Evolutionary conservation across 2,113 vertebrate genomes (phyloP), one percentile per base, ranked within the genome.

Genomic region (Misgurnus mizolepis): DNA sequence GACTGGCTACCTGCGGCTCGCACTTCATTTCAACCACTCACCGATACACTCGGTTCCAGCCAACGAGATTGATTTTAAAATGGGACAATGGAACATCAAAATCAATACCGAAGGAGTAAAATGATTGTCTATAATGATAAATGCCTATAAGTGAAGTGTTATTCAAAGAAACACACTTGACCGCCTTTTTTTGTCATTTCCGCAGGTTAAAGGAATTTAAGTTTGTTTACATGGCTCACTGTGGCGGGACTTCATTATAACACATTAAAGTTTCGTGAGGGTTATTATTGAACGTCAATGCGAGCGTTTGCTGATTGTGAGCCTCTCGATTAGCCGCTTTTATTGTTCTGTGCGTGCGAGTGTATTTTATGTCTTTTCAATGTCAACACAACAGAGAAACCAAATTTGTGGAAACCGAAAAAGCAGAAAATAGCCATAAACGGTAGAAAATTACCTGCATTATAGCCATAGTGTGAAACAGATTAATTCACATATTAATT

Each of bases 1-100:
- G 92, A 92, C 89, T 78, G 89, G 91, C 92, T 92, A 91, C 93
- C 92, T 92, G 92, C 89, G 88, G 92, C 87, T 91, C 85, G 34
- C 81, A 40, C 82, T 86, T 79, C 83, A 88, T 90, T 80, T 85
- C 86, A 60, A 78, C 72, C 75, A 41, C 67, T 58, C 78, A 84
- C 56, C 65, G 56, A n/a, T 10, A 11, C 66, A 78, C 66, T 58
- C 15, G 14, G 18, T 58, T 67, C 72, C 82, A 83, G 76, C 86
- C 81, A 79, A 82, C 69, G 43, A 82, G 88, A 89, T 82, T 79
- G 78, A 81, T 85, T 88, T 90, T 84, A 84, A 82, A 80, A 84
- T 80, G 87, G 60, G 34, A 84, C 84, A 85, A 79, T 76, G 64
- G 84, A 89, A 88, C 53, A 83, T 80, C 69, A 71, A 66, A 86